Percentiles rank a stretch among this genome's conserved stretches.
Conservation (phyloP, 2,113 vertebrate species). For the Hippopotamus amphibius region DNA sequence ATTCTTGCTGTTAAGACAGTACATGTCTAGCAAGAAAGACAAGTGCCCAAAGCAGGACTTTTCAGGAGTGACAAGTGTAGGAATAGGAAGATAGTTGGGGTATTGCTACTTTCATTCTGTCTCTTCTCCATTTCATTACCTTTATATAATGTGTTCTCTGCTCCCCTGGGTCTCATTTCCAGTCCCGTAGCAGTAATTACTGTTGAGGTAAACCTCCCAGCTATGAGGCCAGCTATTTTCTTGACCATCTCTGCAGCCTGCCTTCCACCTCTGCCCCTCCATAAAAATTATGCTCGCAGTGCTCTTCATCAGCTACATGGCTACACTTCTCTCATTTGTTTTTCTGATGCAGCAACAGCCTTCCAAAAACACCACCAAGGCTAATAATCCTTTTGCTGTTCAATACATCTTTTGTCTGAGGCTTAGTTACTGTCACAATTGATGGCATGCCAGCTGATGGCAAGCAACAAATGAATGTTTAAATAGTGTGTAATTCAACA, state of each 20-base stretch:
- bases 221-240: neutral
- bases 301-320: neutral
- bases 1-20: slow-evolving; percentile 2
- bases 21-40: neutral
- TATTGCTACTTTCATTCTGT: neutral
- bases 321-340: neutral
- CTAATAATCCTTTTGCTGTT: slow-evolving; percentile 58
- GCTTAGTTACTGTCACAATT: slow-evolving; percentile 21
- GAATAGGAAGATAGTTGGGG: neutral
- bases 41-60: neutral
- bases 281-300: neutral
- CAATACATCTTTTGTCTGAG: slow-evolving; percentile 58
- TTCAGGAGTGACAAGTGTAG: neutral
- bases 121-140: neutral
- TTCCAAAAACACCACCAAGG: slow-evolving; percentile 30
- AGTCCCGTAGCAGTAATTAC: slow-evolving; percentile 3
- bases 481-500: slow-evolving; percentile 62
- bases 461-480: slow-evolving; percentile 57
- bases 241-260: neutral
- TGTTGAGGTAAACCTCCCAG: neutral
- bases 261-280: neutral
- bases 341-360: neutral
- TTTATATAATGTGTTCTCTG: slow-evolving; percentile 23
- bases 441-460: slow-evolving; percentile 56
- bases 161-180: neutral